phyloP scores from a whole-genome alignment of 1,140 invertebrate species.

The Monomorium pharaonis region DNA sequence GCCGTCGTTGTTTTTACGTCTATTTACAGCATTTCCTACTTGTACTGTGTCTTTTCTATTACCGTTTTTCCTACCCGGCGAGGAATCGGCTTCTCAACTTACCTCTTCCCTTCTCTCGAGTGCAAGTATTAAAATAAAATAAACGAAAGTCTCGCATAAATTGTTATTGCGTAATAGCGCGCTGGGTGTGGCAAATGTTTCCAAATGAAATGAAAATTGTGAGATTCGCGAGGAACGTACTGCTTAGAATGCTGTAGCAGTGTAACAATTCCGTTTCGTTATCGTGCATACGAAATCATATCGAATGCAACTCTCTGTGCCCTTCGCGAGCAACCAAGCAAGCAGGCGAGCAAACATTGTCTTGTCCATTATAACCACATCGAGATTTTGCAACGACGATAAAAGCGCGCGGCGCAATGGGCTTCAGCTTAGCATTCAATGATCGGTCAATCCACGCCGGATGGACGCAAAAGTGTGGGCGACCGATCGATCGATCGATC shows the following conservation, averaged over 20 bases:
- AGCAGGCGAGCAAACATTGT: background rate
- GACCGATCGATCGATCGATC: slow-evolving; percentile 70
- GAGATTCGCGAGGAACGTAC: slow-evolving; percentile 20
- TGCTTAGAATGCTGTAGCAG: slow-evolving; percentile 44
- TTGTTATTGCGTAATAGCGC: slow-evolving; percentile 45
- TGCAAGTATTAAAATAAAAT: background rate
- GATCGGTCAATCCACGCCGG: slow-evolving; percentile 49
- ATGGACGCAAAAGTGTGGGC: slow-evolving; percentile 58
- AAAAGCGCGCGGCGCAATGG: slow-evolving; percentile 14
- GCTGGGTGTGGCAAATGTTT: slow-evolving; percentile 30
- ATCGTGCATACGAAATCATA: slow-evolving; percentile 42
- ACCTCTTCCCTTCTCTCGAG: background rate
- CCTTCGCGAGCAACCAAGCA: slow-evolving; percentile 2
- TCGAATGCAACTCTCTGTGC: slow-evolving; percentile 13
- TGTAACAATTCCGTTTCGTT: slow-evolving; percentile 43
- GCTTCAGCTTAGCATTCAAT: slow-evolving; percentile 47
- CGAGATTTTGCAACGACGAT: slow-evolving; percentile 44
- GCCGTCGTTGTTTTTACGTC: slow-evolving; percentile 28
- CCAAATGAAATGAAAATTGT: slow-evolving; percentile 35
- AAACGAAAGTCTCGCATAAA: slow-evolving; percentile 41
- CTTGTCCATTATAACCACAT: slow-evolving; percentile 53
- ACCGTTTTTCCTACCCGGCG: background rate
- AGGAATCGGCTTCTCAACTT: background rate
- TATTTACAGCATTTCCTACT: background rate
- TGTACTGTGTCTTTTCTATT: background rate